These are phyloP conservation scores for Cariama cristata DNA, from an alignment of 2,113 vertebrate genomes.

Conservation along the genomic window DNA sequence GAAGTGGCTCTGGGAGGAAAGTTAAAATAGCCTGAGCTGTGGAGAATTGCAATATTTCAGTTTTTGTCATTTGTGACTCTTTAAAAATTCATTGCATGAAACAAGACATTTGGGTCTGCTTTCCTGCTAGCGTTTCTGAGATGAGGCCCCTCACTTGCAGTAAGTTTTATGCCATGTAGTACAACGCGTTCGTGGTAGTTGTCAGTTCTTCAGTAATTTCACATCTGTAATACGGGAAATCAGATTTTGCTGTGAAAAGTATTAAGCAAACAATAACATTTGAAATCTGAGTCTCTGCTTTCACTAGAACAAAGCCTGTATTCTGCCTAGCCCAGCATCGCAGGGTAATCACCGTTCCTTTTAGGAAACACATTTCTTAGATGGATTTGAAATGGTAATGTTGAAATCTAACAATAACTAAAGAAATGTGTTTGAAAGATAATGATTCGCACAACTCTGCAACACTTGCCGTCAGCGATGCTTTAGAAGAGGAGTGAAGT, in stretches of 20 bases:
- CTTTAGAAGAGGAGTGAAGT: constrained; percentile 23
- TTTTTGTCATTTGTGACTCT: not conserved
- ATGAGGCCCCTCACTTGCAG: not conserved
- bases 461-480: not conserved
- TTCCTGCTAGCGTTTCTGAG: not conserved
- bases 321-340: not conserved
- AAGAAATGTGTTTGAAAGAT: constrained; percentile 1
- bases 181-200: not conserved
- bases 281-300: not conserved
- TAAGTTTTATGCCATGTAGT: not conserved
- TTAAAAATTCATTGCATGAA: not conserved
- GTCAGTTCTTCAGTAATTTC: not conserved
- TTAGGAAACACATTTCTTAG: not conserved
- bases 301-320: not conserved
- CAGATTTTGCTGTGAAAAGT: not conserved
- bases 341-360: not conserved
- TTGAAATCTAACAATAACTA: not conserved
- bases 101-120: not conserved
- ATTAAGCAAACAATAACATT: not conserved
- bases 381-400: not conserved
- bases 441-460: not conserved
- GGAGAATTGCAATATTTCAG: not conserved
- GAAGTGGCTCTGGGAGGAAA: not conserved
- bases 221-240: not conserved
- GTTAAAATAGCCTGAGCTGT: not conserved